A percentile compares a stretch with the other conserved stretches of the same genome.
These are phyloP conservation scores for Drosophila tristis DNA, from an alignment of 1,140 invertebrate genomes.

Conservation along the genomic window DNA sequence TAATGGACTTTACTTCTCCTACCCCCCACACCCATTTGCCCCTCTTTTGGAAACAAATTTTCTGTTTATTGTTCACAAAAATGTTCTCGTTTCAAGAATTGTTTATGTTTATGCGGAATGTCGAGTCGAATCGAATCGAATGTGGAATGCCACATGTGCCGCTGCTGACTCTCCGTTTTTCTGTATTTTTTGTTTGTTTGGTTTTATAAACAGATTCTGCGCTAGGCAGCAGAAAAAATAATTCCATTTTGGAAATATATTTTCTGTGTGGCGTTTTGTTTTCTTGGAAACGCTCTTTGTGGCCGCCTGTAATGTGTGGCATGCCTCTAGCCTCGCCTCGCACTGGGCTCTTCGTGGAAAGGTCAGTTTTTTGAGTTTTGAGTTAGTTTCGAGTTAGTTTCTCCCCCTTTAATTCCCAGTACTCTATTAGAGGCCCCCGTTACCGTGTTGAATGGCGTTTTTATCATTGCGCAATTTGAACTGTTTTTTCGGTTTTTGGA, in stretches of 20 bases:
- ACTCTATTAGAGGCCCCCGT: conserved; percentile 23
- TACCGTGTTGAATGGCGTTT: conserved; percentile 22
- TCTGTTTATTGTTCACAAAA: conserved; percentile 48
- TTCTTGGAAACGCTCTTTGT: conserved; percentile 32
- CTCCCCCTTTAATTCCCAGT: conserved; percentile 17
- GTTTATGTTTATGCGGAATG: conserved; percentile 47
- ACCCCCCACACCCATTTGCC: neutral
- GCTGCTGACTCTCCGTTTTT: conserved; percentile 17
- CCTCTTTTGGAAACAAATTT: conserved; percentile 29
- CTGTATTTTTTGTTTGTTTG: conserved; percentile 2
- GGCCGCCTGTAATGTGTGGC: neutral
- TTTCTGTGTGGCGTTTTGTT: conserved; percentile 27
- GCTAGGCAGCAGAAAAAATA: conserved; percentile 10
- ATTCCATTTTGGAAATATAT: conserved; percentile 39
- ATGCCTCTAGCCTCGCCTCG: neutral
- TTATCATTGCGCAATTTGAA: conserved; percentile 49
- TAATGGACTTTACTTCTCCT: conserved; percentile 41
- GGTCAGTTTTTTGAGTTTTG: conserved; percentile 31
- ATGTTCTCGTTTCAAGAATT: conserved; percentile 16
- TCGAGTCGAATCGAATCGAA: conserved; percentile 6
- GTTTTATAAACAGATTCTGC: conserved; percentile 29
- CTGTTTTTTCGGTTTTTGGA: conserved; percentile 32
- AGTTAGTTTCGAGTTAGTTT: conserved; percentile 11
- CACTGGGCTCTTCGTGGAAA: conserved; percentile 9
- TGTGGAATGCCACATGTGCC: conserved; percentile 40